Evolutionary conservation across 2,113 vertebrate genomes (phyloP), one percentile per base, ranked within the genome.

Genomic region (Lampris megalopsis): DNA sequence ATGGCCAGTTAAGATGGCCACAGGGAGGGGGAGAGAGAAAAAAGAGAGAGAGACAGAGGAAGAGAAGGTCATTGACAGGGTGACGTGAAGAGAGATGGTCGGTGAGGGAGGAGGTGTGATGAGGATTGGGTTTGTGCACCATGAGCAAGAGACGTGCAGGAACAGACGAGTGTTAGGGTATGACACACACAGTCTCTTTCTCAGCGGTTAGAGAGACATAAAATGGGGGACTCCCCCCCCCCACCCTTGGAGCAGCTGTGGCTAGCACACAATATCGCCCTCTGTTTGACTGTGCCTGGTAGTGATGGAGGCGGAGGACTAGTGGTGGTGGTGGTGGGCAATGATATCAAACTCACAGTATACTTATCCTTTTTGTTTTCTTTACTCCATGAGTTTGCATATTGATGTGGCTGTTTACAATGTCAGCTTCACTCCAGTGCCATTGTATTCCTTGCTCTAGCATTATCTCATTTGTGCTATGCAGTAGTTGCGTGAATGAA

Each of bases 211-310:
- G 79, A 53, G 75, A 54, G 86, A 81, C 77, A 81, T 42, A 54
- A 75, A 77, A 82, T 73, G 80, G 74, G 68, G 71, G 74, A 13
- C 79, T 75, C 68, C 59, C 71, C 54, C 83, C 77, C 71, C 85
- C 47, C 24, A 24, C 24, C 24, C 24, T 24, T 24, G 52, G 73
- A 85, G 83, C 91, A 93, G 90, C 91, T 91, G 92, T 74, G 73
- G 41, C 75, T 42, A 68, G 68, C 69, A 2, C 81, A 91, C 91
- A 92, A 87, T 84, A 77, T 66, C 68, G 0, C 77, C 77, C 85
- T 89, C 77, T 93, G 91, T 92, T 79, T 3, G 69, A 62, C 64
- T 73, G 88, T 72, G 85, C 79, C 85, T 91, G 88, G 86, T 83
- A 84, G 83, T 58, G 89, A 88, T 75, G 1, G 8, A 45, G 52